Evolutionary conservation across 2,113 vertebrate genomes (phyloP).

Genomic region (Neofelis nebulosa): DNA sequence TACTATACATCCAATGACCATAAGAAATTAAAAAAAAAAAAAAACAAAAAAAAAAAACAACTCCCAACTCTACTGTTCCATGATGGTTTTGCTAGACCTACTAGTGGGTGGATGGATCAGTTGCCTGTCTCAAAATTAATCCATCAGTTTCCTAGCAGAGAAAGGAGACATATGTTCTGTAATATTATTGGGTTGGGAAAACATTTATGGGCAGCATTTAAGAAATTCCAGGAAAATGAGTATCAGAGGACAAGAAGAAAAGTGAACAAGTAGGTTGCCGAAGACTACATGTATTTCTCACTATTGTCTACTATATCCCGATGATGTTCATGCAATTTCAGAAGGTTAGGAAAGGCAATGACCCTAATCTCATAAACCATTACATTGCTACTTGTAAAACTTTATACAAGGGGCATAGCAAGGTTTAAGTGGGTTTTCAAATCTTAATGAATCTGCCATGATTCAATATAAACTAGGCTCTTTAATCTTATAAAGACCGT

Average conservation of each 20-base stretch:
- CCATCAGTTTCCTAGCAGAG: neutral
- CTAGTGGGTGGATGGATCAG: neutral
- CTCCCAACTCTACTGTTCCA: neutral
- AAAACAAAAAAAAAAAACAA: neutral
- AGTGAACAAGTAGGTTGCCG: neutral
- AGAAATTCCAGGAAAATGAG: neutral
- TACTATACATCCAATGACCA: neutral
- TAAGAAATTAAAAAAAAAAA: neutral
- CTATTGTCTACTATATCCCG: neutral
- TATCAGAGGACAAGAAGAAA: neutral
- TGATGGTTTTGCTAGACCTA: neutral
- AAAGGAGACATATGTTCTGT: neutral
- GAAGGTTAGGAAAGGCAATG: neutral
- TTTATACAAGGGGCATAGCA: neutral
- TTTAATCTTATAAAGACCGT: neutral
- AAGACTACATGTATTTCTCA: neutral
- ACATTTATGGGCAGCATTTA: neutral
- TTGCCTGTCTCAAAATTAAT: neutral
- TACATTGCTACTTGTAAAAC: neutral
- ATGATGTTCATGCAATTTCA: neutral
- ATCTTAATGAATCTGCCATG: neutral
- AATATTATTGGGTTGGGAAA: neutral
- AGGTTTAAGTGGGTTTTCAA: neutral
- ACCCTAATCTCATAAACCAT: neutral
- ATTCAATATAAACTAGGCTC: neutral